Conservation (phyloP, 1,140 invertebrate species). For the Drosophila nigrodunni region DNA sequence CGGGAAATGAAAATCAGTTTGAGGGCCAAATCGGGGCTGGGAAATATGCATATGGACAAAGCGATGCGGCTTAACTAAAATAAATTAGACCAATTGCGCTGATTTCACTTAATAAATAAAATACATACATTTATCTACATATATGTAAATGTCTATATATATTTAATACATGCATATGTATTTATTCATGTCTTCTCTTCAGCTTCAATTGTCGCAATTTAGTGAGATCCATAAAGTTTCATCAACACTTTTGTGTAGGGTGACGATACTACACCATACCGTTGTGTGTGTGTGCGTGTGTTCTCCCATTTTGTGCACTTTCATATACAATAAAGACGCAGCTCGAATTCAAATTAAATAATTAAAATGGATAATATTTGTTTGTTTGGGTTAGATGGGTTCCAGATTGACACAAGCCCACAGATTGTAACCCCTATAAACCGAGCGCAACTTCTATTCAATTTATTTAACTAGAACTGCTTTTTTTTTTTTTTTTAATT, state of each 20-base stretch:
- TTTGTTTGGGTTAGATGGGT: constrained; percentile 6
- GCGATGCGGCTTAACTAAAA: constrained; percentile 58
- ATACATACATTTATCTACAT: constrained; percentile 12
- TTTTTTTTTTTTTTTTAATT: background rate
- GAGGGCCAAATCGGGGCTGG: background rate
- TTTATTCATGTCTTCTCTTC: constrained; percentile 15
- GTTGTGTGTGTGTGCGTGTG: constrained; percentile 11
- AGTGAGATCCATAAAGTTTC: constrained; percentile 59
- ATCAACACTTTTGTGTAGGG: constrained; percentile 55
- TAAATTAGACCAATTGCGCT: constrained; percentile 78
- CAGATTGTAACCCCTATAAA: constrained; percentile 1
- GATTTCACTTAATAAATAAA: constrained; percentile 74
- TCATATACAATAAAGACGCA: constrained; percentile 32
- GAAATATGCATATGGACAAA: constrained; percentile 6
- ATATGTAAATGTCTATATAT: constrained; percentile 3
- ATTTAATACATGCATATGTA: constrained; percentile 2
- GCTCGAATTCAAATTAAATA: constrained; percentile 61
- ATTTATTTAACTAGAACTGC: background rate
- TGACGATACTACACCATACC: constrained; percentile 1
- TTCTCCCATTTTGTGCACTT: constrained; percentile 14
- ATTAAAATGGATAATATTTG: constrained; percentile 32
- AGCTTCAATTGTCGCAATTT: constrained; percentile 72
- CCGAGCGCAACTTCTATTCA: background rate
- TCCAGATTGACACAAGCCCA: background rate
- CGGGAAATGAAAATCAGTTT: constrained; percentile 8